Base-by-base conservation (phyloP, 2,797 vertebrate genomes). In the Macropus fuliginosus region DNA sequence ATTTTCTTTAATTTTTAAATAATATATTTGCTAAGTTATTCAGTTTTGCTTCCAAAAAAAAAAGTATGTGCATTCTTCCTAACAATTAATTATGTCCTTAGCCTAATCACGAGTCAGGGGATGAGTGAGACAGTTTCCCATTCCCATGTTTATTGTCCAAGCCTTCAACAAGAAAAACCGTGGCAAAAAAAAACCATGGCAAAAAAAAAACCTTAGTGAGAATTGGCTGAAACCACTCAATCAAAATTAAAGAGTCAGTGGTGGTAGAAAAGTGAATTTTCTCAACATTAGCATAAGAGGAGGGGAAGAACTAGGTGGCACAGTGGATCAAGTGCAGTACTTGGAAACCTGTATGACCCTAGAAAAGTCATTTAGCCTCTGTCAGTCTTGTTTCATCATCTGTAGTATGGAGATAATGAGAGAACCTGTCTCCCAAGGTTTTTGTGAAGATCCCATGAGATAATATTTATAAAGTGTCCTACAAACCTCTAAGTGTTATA, bases 1-100 rank as follows among this genome's bases (percentile, higher is more conserved):
- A 59, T 92, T n/a, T 92, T 93, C 46, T 56, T 91, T 55, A 91
- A 52, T 29, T 97, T 95, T 93, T 97, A 94, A 95, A 21, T 94
- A 66, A 92, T 93, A 91, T 55, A 90, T 97, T 96, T 97, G 3
- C 40, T 94, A 57, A 95, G 0, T 96, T 97, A 54, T 95, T 0
- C 90, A 16, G 14, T 0, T 93, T 95, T 95, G 0, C 93, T 54
- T 50, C 31, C 56, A 24, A 24, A 27, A 28, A 54, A 40, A 46
- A 29, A 55, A 92, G 91, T 96, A 56, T 92, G 94, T 92, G 55
- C 57, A 91, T 91, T 54, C 89, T 91, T 91, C 12, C 91, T 50
- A 93, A 94, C 21, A 55, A 57, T 93, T 91, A 95, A 59, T 59
- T 59, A 24, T 81, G n/a, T 46, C n/a, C 21, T 55, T 92, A 27